Percentiles rank a stretch among this genome's conserved stretches.
These are phyloP conservation scores for Machimus atricapillus DNA, from an alignment of 2,888 invertebrate species.

Conservation along the genomic window DNA sequence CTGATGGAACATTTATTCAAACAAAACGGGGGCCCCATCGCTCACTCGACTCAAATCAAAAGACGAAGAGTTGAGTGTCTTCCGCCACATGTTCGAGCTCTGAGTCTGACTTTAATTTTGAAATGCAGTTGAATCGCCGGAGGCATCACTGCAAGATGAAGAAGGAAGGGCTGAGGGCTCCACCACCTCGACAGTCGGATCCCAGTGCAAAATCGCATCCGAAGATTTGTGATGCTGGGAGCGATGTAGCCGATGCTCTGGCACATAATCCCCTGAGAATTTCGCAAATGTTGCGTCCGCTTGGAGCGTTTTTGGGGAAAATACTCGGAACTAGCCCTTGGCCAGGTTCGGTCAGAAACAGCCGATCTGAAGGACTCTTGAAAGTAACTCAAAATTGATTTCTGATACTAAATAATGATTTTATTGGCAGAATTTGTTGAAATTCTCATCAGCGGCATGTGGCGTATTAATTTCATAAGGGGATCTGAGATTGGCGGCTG, in stretches of 20 bases:
- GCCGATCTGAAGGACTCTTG: neutral
- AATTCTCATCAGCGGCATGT: neutral
- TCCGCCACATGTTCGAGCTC: neutral
- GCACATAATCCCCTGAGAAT: neutral
- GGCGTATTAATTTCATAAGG: neutral
- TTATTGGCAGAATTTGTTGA: neutral
- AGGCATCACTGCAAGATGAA: neutral
- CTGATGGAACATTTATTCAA: neutral
- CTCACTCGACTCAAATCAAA: neutral
- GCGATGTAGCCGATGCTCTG: neutral
- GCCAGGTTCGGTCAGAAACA: neutral
- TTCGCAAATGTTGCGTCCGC: neutral
- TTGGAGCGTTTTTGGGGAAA: neutral
- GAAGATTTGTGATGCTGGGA: neutral
- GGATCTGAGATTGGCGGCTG: no score
- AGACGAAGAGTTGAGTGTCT: neutral
- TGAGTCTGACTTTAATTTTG: neutral
- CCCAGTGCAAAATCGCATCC: neutral
- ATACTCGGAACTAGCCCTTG: neutral
- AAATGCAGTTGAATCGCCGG: neutral
- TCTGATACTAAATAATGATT: neutral
- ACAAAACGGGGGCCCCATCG: neutral
- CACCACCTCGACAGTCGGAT: neutral
- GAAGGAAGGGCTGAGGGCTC: neutral
- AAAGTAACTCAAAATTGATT: neutral